phyloP scores from a whole-genome alignment of 2,797 vertebrate genomes.

The Pangasius djambal region DNA sequence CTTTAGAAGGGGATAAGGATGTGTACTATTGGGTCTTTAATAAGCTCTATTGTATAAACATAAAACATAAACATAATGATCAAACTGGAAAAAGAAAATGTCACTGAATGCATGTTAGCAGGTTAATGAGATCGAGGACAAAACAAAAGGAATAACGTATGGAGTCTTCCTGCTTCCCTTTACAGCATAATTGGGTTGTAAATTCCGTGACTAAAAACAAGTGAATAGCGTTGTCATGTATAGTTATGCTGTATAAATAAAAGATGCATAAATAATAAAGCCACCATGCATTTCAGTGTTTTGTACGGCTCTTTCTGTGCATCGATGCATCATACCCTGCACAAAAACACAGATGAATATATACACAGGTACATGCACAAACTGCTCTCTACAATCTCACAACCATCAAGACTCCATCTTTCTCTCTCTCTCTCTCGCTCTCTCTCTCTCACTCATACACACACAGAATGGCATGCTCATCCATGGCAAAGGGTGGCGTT shows the following conservation, averaged over 20 bases:
- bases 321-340: background rate
- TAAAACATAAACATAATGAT: background rate
- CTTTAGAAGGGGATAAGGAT: background rate
- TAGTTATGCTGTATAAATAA: background rate
- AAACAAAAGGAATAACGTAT: background rate
- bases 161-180: background rate
- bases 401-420: background rate
- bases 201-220: background rate
- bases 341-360: slow-evolving; percentile 18
- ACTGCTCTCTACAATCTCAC: background rate
- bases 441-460: background rate
- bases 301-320: background rate
- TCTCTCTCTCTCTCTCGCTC: slow-evolving; percentile 16
- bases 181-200: background rate
- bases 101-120: background rate
- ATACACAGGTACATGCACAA: slow-evolving; percentile 4
- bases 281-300: slow-evolving; percentile 35
- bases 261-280: slow-evolving; percentile 18
- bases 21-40: too few relatives aligned
- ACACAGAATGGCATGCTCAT: background rate
- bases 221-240: background rate
- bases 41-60: background rate
- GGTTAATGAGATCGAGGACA: too few relatives aligned
- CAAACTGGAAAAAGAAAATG: background rate
- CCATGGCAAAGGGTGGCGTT: background rate